Percentiles rank a stretch among this genome's conserved stretches.
phyloP scores from a whole-genome alignment of 2,113 vertebrate species.

The Orcinus orca region DNA sequence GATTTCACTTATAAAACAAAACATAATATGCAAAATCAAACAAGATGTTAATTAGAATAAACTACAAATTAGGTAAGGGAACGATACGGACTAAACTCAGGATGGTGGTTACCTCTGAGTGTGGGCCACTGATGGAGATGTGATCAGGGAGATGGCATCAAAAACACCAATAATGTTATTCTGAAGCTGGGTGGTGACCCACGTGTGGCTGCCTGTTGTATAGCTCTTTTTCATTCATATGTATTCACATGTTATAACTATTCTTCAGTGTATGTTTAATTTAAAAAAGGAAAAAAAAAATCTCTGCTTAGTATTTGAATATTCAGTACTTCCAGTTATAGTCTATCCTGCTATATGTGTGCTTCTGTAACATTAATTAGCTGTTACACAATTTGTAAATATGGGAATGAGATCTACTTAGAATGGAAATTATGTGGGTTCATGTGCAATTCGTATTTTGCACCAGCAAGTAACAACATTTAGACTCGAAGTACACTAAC shows the following conservation, averaged over 20 bases:
- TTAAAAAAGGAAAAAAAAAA: background rate
- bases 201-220: background rate
- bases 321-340: background rate
- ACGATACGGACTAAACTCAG: background rate
- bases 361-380: background rate
- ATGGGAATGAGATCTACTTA: background rate
- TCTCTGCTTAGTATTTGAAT: background rate
- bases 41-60: background rate
- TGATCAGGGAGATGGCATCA: background rate
- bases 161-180: background rate
- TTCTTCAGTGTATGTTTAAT: background rate
- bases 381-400: background rate
- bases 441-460: background rate
- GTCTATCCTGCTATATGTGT: background rate
- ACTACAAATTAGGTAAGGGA: background rate
- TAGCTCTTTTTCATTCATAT: background rate
- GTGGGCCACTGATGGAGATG: background rate
- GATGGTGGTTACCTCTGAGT: background rate
- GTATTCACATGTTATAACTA: background rate
- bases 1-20: constrained; percentile 11
- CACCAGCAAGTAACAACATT: background rate
- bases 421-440: background rate
- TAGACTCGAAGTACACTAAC: background rate
- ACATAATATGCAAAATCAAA: background rate
- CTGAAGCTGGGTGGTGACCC: background rate